Conservation (phyloP, 2,113 vertebrate genomes). For the Nestor notabilis region DNA sequence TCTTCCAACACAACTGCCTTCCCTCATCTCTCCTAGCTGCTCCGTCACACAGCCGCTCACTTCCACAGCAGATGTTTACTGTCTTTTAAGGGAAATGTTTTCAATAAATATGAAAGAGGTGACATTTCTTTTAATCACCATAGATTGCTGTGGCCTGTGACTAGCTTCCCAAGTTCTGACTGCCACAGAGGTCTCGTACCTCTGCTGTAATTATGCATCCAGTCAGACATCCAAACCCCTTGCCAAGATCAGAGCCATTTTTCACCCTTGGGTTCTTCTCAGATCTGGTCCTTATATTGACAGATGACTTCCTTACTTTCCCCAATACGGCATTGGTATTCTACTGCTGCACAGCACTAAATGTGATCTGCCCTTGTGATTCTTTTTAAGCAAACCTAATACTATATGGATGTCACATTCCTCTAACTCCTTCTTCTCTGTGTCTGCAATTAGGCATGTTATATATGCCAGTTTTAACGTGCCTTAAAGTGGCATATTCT, state of each 20-base stretch:
- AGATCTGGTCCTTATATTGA: slow-evolving; percentile 38
- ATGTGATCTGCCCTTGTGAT: slow-evolving; percentile 6
- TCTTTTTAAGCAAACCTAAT: slow-evolving; percentile 1
- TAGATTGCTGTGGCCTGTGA: slow-evolving; percentile 14
- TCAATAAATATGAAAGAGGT: slow-evolving; percentile 60
- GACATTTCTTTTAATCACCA: slow-evolving; percentile 60
- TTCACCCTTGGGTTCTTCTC: slow-evolving; percentile 20
- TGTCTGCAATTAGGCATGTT: neutral
- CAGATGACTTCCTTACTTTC: neutral
- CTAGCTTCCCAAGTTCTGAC: slow-evolving; percentile 26
- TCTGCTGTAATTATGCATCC: slow-evolving; percentile 53
- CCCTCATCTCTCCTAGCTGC: neutral
- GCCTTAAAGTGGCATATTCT: neutral
- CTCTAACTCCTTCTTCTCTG: neutral
- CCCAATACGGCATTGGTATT: neutral
- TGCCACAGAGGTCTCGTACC: slow-evolving; percentile 36
- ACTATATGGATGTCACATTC: slow-evolving; percentile 6
- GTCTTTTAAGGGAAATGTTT: slow-evolving; percentile 43
- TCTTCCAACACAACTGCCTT: slow-evolving; percentile 38
- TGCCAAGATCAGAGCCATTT: slow-evolving; percentile 34
- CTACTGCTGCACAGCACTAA: neutral
- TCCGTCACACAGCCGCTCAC: neutral
- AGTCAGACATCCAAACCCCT: slow-evolving; percentile 36
- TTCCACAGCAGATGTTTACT: slow-evolving; percentile 51
- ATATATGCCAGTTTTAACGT: neutral